A percentile compares a stretch with the other conserved stretches of the same genome.
phyloP scores from a whole-genome alignment of 2,797 vertebrate species.

The Rhabdophis nuchalis region DNA sequence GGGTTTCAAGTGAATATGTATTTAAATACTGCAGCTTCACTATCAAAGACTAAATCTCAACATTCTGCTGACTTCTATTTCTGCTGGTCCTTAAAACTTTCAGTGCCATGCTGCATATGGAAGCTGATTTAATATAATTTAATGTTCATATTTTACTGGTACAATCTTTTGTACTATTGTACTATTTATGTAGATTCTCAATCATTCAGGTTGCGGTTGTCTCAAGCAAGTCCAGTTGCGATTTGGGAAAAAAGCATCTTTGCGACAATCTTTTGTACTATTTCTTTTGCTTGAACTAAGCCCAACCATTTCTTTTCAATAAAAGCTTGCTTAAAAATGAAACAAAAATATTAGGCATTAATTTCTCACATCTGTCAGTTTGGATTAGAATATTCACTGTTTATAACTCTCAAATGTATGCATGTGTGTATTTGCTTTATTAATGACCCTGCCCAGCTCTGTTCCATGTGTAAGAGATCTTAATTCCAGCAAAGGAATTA shows the following conservation, averaged over 20 bases:
- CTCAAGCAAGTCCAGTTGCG: background rate
- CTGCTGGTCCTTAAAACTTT: too few species aligned
- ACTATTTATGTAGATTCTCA: background rate
- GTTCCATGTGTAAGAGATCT: background rate
- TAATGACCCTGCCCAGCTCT: background rate
- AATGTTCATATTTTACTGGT: background rate
- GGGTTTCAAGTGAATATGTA: background rate
- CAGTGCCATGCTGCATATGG: background rate
- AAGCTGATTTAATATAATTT: background rate
- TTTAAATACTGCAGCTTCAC: background rate
- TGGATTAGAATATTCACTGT: background rate
- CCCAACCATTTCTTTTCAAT: background rate
- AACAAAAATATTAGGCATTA: background rate
- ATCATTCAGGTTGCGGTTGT: background rate
- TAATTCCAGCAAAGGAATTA: background rate
- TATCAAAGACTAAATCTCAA: background rate
- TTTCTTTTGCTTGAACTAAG: background rate
- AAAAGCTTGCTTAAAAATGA: background rate
- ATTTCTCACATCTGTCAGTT: background rate
- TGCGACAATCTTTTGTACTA: background rate
- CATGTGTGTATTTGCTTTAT: background rate
- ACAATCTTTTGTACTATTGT: background rate
- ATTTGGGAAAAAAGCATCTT: background rate
- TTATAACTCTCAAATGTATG: background rate
- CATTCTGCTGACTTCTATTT: background rate